Evolutionary conservation across 1,140 invertebrate species (phyloP), one percentile per base, ranked within the genome.

Genomic region (Formica selysi): DNA sequence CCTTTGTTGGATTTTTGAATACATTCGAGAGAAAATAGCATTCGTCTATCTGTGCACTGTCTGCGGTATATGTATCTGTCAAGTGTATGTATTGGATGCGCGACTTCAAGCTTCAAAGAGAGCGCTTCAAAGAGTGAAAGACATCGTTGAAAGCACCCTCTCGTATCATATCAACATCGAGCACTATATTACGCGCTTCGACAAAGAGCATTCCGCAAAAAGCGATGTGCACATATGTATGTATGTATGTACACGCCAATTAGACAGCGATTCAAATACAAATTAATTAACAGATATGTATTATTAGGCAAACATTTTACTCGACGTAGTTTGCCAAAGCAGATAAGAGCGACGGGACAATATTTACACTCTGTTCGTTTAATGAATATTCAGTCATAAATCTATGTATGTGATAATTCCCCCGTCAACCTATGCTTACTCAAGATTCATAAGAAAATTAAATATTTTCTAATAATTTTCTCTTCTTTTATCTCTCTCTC

Each of bases 141-240:
- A 71, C 44, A 19, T 51, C 26, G 44, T 71, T 8, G 7, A 51
- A 48, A 71, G 38, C 2, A 48, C 13, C 11, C 59, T 48, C 22
- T 70, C 13, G 22, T 44, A 44, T 70, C 22, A 16, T 51, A 29
- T 71, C 70, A 57, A 73, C 29, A 10, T 73, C 19, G 32, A 73
- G 29, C 70, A 57, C 29, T 32, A 16, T 13, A 54, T 36, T 54
- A 51, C 70, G 48, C 10, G 1, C 19, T 36, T 73, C 38, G 4
- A 54, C 29, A 73, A 73, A 57, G 29, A 71, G 26, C 26, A 71
- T n/a, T 32, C 19, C 36, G 29, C 19, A 67, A 38, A 65, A 67
- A 67, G n/a, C 4, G 8, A 65, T 19, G 62, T 36, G 62, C 7
- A 16, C 19, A 19, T n/a, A 44, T 11, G 8, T n/a, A 29, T 29